These are phyloP conservation scores for Eira barbara DNA, from an alignment of 2,113 vertebrate genomes.

Conservation along the genomic window DNA sequence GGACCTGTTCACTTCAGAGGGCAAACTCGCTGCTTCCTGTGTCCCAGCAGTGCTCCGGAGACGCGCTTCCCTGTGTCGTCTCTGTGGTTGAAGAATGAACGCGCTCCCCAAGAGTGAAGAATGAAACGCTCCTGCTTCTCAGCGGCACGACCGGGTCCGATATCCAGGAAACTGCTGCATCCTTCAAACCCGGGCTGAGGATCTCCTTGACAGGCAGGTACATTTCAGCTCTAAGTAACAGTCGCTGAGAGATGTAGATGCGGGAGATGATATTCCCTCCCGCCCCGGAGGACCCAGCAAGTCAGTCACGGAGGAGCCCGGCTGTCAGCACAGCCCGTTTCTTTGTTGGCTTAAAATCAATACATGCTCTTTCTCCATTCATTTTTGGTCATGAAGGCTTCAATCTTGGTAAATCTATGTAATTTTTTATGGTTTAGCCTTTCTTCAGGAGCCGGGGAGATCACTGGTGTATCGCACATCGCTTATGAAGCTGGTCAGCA, in stretches of 20 bases:
- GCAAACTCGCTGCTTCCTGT: rapidly evolving
- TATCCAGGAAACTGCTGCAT: neutral
- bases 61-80: rapidly evolving
- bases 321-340: neutral
- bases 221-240: conserved; percentile 30
- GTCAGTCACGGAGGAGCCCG: neutral
- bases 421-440: neutral
- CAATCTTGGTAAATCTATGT: conserved; percentile 18
- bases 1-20: rapidly evolving
- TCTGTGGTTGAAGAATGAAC: neutral
- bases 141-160: conserved; percentile 14
- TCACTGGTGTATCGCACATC: neutral
- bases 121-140: neutral
- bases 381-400: conserved; percentile 46
- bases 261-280: neutral
- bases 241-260: conserved; percentile 30
- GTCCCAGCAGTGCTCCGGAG: neutral
- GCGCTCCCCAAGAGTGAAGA: neutral
- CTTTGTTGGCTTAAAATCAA: conserved; percentile 49
- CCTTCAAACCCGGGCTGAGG: conserved; percentile 28
- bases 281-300: neutral
- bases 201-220: conserved; percentile 46
- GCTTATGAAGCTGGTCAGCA: neutral
- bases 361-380: neutral
- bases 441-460: neutral